A percentile compares a stretch with the other conserved stretches of the same genome.
Conservation (phyloP, 2,113 vertebrate genomes). For the Mohoua ochrocephala region DNA sequence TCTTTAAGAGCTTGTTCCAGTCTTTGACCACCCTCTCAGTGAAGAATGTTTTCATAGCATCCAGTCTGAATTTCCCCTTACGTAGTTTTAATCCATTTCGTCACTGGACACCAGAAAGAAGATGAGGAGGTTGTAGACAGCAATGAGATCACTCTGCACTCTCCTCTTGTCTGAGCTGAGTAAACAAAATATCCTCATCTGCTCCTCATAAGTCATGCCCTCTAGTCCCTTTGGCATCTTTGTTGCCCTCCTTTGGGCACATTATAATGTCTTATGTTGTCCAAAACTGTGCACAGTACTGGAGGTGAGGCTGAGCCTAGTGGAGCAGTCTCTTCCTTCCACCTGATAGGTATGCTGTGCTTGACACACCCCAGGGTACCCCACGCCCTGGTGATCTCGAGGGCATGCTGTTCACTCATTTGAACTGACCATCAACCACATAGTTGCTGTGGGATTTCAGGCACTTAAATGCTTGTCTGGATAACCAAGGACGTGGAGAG, state of each 20-base stretch:
- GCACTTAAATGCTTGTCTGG: background rate
- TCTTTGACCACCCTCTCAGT: background rate
- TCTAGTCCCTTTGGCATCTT: background rate
- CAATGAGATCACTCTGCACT: background rate
- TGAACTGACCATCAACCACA: background rate
- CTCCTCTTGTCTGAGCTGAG: background rate
- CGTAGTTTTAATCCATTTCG: background rate
- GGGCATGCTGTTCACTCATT: background rate
- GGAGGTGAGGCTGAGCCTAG: fast-evolving
- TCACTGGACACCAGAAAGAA: background rate
- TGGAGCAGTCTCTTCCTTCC: background rate
- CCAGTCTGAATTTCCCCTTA: background rate
- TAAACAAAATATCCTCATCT: background rate
- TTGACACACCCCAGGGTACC: fast-evolving
- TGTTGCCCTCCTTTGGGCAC: background rate
- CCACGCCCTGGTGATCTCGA: background rate
- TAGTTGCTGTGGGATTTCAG: background rate
- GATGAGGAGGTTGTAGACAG: background rate
- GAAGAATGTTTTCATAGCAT: background rate
- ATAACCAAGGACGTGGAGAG: background rate
- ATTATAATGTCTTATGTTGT: background rate
- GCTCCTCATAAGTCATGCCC: background rate
- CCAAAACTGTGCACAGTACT: background rate
- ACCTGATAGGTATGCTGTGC: fast-evolving
- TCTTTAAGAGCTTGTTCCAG: background rate